phyloP scores from a whole-genome alignment of 2,113 vertebrate species.

The Ceuthmochares aereus region DNA sequence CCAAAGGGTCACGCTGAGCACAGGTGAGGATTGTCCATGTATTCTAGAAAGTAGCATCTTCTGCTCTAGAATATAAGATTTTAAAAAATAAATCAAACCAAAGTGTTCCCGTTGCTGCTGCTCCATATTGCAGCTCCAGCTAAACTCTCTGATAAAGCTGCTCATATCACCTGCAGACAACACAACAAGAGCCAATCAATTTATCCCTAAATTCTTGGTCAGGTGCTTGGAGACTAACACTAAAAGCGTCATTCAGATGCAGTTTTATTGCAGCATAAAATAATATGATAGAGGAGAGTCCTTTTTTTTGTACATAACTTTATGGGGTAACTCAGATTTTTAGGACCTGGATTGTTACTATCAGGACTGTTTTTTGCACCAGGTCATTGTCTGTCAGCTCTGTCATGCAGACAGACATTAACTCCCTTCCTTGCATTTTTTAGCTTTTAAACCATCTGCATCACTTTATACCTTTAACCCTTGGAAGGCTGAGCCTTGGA shows the following conservation, averaged over 20 bases:
- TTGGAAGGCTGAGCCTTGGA: accelerated
- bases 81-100: too few relatives aligned
- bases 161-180: too few relatives aligned
- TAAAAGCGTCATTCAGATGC: not conserved
- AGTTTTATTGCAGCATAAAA: not conserved
- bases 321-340: not conserved
- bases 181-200: accelerated
- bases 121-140: too few relatives aligned
- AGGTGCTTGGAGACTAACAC: accelerated
- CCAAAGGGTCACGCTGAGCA: too few relatives aligned
- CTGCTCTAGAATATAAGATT: too few relatives aligned
- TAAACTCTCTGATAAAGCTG: too few relatives aligned
- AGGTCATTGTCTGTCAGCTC: not conserved
- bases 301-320: not conserved
- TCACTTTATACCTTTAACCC: not conserved
- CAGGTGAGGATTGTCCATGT: too few relatives aligned
- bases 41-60: too few relatives aligned
- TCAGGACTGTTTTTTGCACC: not conserved
- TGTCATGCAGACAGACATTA: accelerated
- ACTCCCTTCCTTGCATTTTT: not conserved
- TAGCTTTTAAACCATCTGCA: not conserved
- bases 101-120: too few relatives aligned
- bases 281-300: accelerated
- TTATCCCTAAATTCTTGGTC: accelerated
- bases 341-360: not conserved